Conservation (phyloP, 2,888 invertebrate genomes). For the Sthenelais limicola region DNA sequence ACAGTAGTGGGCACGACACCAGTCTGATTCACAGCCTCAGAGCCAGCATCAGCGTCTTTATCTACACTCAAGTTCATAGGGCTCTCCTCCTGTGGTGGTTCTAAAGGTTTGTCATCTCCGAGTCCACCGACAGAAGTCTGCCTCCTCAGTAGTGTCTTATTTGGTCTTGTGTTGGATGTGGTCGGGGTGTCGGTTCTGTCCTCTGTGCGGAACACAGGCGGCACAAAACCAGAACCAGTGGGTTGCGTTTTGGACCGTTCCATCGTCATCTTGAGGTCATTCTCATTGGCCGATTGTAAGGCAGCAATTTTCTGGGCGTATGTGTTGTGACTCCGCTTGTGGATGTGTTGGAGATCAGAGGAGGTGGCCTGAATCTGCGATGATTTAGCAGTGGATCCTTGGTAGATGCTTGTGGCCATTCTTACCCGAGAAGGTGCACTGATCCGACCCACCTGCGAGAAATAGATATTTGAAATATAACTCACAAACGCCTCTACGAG, state of each 20-base stretch:
- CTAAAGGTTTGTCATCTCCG: background rate
- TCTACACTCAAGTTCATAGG: conserved; percentile 11
- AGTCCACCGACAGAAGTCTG: conserved; percentile 29
- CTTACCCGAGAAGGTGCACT: conserved; percentile 25
- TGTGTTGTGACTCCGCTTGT: conserved; percentile 4
- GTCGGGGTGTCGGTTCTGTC: background rate
- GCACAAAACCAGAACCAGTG: conserved; percentile 43
- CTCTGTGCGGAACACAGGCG: conserved; percentile 31
- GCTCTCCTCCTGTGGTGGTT: conserved; percentile 11
- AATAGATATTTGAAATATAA: background rate
- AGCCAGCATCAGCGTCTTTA: background rate
- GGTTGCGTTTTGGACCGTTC: conserved; percentile 35
- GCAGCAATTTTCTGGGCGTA: conserved; percentile 46
- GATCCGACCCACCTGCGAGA: conserved; percentile 22
- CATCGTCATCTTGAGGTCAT: conserved; percentile 17
- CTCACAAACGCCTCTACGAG: background rate
- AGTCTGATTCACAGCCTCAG: background rate
- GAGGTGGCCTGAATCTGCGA: conserved; percentile 10
- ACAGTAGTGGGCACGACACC: background rate
- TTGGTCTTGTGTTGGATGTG: background rate
- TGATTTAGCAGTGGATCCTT: background rate
- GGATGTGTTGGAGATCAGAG: conserved; percentile 21
- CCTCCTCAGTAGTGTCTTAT: conserved; percentile 6
- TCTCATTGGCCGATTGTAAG: conserved; percentile 35
- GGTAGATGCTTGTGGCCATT: conserved; percentile 39